Conservation (phyloP, 2,797 vertebrate genomes). For the Scolopax bukidnonensis region DNA sequence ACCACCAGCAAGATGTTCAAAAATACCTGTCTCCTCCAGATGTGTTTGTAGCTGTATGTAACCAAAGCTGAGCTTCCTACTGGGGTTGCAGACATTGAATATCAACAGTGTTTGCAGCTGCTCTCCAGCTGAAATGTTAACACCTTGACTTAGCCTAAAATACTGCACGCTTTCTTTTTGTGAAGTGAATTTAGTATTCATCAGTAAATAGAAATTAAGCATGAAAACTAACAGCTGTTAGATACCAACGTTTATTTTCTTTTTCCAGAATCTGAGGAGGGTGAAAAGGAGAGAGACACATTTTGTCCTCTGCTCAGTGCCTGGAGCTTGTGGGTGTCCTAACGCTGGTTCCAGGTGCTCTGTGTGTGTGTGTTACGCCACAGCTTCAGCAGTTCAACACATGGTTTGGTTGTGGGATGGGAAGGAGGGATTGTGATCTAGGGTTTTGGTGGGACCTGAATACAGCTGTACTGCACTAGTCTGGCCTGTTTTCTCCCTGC, state of each 20-base stretch:
- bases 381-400: neutral
- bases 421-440: neutral
- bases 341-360: neutral
- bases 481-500: neutral
- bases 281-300: neutral
- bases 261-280: neutral
- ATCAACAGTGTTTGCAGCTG: neutral
- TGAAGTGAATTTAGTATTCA: neutral
- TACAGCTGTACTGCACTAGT: neutral
- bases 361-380: rapidly evolving
- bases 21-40: neutral
- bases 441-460: neutral
- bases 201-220: neutral
- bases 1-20: neutral
- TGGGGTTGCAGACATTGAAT: neutral
- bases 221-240: neutral
- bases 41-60: neutral
- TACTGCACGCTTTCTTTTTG: neutral
- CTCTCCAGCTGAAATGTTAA: neutral
- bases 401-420: neutral
- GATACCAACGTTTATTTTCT: rapidly evolving
- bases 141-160: neutral
- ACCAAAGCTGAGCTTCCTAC: neutral
- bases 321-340: neutral
- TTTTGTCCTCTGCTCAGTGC: neutral